phyloP scores from a whole-genome alignment of 1,140 invertebrate species.

The Andricus grossulariae region DNA sequence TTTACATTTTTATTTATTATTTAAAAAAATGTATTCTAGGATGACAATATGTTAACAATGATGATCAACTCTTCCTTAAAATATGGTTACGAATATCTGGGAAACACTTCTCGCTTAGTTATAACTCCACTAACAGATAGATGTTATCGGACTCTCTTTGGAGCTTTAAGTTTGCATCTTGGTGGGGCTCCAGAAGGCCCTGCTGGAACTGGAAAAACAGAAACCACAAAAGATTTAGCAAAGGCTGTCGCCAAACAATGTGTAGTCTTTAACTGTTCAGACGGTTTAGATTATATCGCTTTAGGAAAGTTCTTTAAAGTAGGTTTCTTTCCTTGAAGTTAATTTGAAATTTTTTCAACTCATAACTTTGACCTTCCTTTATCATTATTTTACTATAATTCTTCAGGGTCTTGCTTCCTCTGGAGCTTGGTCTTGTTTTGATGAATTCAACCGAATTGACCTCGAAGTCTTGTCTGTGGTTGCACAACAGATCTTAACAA shows the following conservation, averaged over 20 bases:
- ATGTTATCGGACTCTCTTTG: constrained; percentile 93
- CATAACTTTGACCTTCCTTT: neutral
- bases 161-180: constrained; percentile 90
- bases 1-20: neutral
- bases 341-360: neutral
- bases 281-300: constrained; percentile 93
- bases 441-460: constrained; percentile 94
- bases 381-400: constrained; percentile 2
- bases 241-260: constrained; percentile 98
- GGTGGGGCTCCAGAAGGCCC: constrained; percentile 95
- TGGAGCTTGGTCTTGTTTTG: constrained; percentile 98
- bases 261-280: constrained; percentile 97
- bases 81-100: constrained; percentile 97
- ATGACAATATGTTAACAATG: constrained; percentile 83
- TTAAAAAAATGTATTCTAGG: constrained; percentile 66
- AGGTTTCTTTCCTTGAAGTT: constrained; percentile 57
- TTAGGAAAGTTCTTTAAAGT: constrained; percentile 98
- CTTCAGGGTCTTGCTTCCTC: constrained; percentile 91
- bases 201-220: constrained; percentile 96
- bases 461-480: constrained; percentile 94
- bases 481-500: constrained; percentile 89
- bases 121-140: constrained; percentile 93
- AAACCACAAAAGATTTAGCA: constrained; percentile 97
- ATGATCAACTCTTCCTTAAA: constrained; percentile 94
- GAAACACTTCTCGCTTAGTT: constrained; percentile 90